phyloP scores from a whole-genome alignment of 2,113 vertebrate genomes.

The Dryoscopus gambensis region DNA sequence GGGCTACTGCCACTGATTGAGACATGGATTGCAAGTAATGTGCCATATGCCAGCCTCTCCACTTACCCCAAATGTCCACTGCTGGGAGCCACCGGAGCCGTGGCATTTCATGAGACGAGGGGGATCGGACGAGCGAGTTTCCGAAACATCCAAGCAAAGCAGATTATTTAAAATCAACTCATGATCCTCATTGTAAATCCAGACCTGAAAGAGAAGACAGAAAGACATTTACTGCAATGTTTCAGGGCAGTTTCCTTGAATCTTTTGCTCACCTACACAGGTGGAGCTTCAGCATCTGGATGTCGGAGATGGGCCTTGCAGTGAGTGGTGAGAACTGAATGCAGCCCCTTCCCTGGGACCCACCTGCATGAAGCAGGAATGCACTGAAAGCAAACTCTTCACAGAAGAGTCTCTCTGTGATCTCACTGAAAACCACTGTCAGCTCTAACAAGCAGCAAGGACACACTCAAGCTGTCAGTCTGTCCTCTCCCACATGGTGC shows the following conservation, averaged over 20 bases:
- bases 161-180: slow-evolving; percentile 88
- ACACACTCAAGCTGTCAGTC: neutral
- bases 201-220: slow-evolving; percentile 70
- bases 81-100: slow-evolving; percentile 92
- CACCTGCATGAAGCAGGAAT: neutral
- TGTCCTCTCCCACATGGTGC: neutral
- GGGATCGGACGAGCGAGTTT: slow-evolving; percentile 85
- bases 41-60: slow-evolving; percentile 37
- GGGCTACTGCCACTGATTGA: accelerated
- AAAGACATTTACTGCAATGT: neutral
- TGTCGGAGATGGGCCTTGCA: accelerated
- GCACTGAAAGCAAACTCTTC: neutral
- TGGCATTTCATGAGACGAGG: slow-evolving; percentile 97
- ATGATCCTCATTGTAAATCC: slow-evolving; percentile 90
- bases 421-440: neutral
- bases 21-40: accelerated
- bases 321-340: neutral
- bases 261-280: neutral
- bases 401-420: neutral
- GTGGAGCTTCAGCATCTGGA: neutral
- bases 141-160: slow-evolving; percentile 90
- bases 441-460: neutral
- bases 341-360: neutral
- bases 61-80: slow-evolving; percentile 91
- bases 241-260: neutral